Evolutionary conservation across 1,140 invertebrate genomes (phyloP), one percentile per base, ranked within the genome.

Genomic region (Temnothorax nylanderi): DNA sequence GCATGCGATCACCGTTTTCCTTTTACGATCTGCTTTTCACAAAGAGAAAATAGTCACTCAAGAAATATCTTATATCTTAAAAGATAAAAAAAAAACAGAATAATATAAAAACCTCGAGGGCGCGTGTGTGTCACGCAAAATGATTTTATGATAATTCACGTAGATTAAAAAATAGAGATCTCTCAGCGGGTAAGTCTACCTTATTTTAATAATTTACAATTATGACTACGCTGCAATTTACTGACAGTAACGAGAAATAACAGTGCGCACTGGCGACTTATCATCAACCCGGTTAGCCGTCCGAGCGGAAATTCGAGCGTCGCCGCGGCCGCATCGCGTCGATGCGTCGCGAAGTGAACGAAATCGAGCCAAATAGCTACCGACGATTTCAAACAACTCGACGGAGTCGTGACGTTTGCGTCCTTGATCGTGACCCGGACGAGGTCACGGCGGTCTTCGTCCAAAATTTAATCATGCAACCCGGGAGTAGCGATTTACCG

Each of bases 401-500:
- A 82, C 67, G 67, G 13, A 60, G 54, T 41, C 41, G 7, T 49
- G 69, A 75, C 69, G 47, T 74, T 10, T 58, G 69, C 69, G 80
- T 75, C 80, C 80, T 84, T 84, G 80, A 84, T 62, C 80, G 54
- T 84, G 80, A 84, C 80, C 80, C 3, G 80, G 41, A 37, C 26
- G 8, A 75, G 69, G 69, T 84, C 32, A 60, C 69, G n/a, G 56
- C 47, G 62, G 47, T 64, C 32, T 11, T 13, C 56, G 34, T 84
- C 54, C 54, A 75, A 84, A 49, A 84, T 49, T 84, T 47, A 60
- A 84, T 47, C 32, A 7, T 11, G 26, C 21, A 47, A 74, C 11
- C 10, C 26, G 16, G 21, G 6, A 58, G 2, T 26, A 34, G 7
- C 16, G 44, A 13, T 34, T 34, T 16, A 26, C 7, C 21, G 21